These are phyloP conservation scores for Pachycephala philippinensis DNA, from an alignment of 2,113 vertebrate species.

Conservation along the genomic window DNA sequence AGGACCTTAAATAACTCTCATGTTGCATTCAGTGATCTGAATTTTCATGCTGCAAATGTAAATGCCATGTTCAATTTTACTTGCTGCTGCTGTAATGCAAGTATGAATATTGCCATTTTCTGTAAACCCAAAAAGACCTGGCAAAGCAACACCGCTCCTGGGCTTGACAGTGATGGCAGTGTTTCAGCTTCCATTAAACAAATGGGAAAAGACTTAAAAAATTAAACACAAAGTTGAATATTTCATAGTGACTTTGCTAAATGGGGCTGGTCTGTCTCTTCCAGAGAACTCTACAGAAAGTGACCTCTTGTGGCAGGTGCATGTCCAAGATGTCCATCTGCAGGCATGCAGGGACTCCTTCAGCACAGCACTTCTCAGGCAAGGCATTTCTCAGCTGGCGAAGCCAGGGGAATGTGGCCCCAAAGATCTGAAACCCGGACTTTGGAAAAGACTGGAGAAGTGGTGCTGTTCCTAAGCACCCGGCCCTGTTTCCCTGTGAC, in stretches of 20 bases:
- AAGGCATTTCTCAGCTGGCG: background rate
- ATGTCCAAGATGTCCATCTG: background rate
- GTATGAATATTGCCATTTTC: conserved; percentile 58
- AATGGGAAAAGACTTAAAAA: conserved; percentile 66
- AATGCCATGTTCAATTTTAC: conserved; percentile 60
- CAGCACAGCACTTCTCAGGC: fast-evolving
- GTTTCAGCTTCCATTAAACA: conserved; percentile 70
- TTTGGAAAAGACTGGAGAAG: background rate
- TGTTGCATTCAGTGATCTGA: conserved; percentile 29
- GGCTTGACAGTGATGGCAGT: conserved; percentile 41
- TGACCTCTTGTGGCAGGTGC: conserved; percentile 10
- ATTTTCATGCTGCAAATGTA: conserved; percentile 56
- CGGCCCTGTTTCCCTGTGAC: fast-evolving
- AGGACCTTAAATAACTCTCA: conserved; percentile 15
- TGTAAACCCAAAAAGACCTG: conserved; percentile 44
- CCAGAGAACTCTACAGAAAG: background rate
- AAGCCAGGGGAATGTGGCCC: background rate
- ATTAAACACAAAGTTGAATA: conserved; percentile 66
- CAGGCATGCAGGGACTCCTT: background rate
- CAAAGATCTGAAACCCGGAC: background rate
- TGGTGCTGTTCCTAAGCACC: background rate
- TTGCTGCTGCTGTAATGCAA: conserved; percentile 25
- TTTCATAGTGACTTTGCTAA: conserved; percentile 55
- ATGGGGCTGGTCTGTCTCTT: background rate
- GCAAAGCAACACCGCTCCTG: background rate